Evolutionary conservation across 1,140 invertebrate genomes (phyloP).

Genomic region (Drosophila biarmipes): DNA sequence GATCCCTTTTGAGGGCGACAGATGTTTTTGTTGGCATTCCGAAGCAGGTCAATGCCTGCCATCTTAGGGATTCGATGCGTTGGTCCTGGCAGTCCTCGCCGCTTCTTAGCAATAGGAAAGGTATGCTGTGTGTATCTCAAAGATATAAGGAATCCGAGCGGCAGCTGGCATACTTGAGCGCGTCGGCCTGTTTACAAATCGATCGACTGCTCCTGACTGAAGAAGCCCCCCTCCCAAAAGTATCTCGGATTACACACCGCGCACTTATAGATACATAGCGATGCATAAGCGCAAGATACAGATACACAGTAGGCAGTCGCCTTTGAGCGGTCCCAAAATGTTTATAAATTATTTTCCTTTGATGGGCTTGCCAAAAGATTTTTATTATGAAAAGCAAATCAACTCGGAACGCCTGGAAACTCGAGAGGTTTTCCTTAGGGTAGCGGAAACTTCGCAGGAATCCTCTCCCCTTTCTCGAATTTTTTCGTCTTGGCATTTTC

Average conservation of each 20-base stretch:
- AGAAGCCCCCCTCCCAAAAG: conserved; percentile 22
- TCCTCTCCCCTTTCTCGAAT: conserved; percentile 18
- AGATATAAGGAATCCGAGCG: conserved; percentile 39
- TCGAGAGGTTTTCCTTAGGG: conserved; percentile 39
- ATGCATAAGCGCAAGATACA: conserved; percentile 1
- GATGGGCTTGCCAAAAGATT: conserved; percentile 69
- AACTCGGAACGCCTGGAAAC: conserved; percentile 53
- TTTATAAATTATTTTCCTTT: conserved; percentile 52
- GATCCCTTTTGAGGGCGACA: conserved; percentile 57
- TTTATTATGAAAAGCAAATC: conserved; percentile 60
- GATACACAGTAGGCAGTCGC: conserved; percentile 41
- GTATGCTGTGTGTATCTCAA: conserved; percentile 42
- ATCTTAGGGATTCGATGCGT: conserved; percentile 67
- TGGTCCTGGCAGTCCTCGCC: conserved; percentile 58
- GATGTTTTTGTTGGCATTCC: conserved; percentile 71
- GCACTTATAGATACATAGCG: conserved; percentile 49
- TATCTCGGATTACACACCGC: conserved; percentile 63
- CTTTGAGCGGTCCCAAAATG: conserved; percentile 38
- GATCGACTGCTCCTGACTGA: conserved; percentile 47
- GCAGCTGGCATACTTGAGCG: conserved; percentile 72
- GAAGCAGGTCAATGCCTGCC: conserved; percentile 73
- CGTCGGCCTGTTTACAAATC: conserved; percentile 56
- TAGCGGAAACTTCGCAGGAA: conserved; percentile 34
- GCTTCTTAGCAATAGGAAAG: conserved; percentile 55
- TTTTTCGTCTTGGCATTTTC: conserved; percentile 37